phyloP scores from a whole-genome alignment of 2,113 vertebrate species.

The Epinephelus cyanopodus region DNA sequence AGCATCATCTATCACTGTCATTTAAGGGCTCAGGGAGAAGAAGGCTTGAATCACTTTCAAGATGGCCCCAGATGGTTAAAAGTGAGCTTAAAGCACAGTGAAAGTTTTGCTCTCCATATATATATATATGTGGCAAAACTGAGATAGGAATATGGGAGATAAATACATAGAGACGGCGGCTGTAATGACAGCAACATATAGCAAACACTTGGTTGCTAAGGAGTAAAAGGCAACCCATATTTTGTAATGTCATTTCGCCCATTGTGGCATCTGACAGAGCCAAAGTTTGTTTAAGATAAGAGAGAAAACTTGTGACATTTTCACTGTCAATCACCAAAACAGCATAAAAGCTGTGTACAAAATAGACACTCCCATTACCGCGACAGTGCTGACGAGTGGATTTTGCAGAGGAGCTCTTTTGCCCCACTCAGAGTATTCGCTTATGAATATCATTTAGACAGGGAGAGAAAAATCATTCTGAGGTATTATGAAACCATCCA shows the following conservation, averaged over 20 bases:
- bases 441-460: slow-evolving; percentile 48
- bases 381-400: slow-evolving; percentile 31
- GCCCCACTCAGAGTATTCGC: slow-evolving; percentile 25
- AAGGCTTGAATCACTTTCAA: slow-evolving; percentile 41
- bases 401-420: slow-evolving; percentile 43
- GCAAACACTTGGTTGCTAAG: background rate
- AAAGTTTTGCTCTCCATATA: slow-evolving; percentile 24
- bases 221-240: too few species aligned
- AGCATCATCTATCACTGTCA: slow-evolving; percentile 70
- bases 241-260: background rate
- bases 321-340: slow-evolving; percentile 23
- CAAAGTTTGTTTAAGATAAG: background rate
- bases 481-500: slow-evolving; percentile 70
- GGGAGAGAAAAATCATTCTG: slow-evolving; percentile 11
- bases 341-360: slow-evolving; percentile 21
- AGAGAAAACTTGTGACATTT: slow-evolving; percentile 29
- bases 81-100: slow-evolving; percentile 33
- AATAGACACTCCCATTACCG: slow-evolving; percentile 36
- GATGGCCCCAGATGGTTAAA: slow-evolving; percentile 38
- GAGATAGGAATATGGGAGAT: slow-evolving; percentile 47
- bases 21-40: slow-evolving; percentile 54
- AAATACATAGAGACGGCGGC: background rate
- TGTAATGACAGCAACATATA: slow-evolving; percentile 13
- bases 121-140: slow-evolving; percentile 4
- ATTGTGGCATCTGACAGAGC: background rate